Percentiles rank a stretch among this genome's conserved stretches.
Evolutionary conservation across 2,113 vertebrate species (phyloP).

Genomic region (Nothoprocta pentlandii): DNA sequence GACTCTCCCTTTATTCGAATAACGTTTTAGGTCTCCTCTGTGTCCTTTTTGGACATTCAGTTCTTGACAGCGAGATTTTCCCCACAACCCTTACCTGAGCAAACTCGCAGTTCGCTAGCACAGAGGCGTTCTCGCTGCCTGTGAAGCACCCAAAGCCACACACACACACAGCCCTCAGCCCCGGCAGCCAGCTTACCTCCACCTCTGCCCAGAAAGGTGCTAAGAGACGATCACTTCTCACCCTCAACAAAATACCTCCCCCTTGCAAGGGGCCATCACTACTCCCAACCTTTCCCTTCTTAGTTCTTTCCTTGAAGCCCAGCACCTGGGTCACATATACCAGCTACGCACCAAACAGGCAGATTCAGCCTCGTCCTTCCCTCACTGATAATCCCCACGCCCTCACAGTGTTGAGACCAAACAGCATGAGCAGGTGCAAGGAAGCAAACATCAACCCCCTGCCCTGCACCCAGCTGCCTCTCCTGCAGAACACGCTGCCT

Average conservation of each 20-base stretch:
- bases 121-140: too few relatives aligned
- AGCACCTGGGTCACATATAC: neutral
- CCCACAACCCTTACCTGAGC: neutral
- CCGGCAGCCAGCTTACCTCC: neutral
- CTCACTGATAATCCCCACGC: neutral
- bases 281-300: neutral
- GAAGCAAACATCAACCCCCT: neutral
- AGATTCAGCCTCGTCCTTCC: neutral
- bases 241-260: rapidly evolving
- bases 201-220: neutral
- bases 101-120: neutral
- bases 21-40: too few relatives aligned
- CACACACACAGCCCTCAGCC: too few relatives aligned
- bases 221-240: neutral
- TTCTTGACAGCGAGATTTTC: too few relatives aligned
- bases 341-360: neutral
- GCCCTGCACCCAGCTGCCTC: neutral
- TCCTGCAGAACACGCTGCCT: neutral
- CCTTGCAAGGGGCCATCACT: neutral
- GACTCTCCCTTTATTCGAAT: too few relatives aligned
- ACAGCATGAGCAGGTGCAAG: neutral
- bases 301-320: neutral
- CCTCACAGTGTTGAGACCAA: rapidly evolving
- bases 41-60: too few relatives aligned
- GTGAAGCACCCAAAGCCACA: neutral